Conservation (phyloP, 2,888 invertebrate species). For the Chaitophorus viminalis region DNA sequence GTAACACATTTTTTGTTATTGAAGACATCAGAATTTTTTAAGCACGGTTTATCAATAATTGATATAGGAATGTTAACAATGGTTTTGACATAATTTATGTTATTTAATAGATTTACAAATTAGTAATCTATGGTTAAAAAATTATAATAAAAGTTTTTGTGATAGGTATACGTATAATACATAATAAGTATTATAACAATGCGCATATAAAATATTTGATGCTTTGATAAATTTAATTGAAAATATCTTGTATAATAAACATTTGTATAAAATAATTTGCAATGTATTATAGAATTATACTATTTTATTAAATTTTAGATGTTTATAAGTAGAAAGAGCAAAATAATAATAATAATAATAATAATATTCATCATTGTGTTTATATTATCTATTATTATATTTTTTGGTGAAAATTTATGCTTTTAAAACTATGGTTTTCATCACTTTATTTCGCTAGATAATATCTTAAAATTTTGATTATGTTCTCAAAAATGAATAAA, state of each 20-base stretch:
- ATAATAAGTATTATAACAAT: neutral
- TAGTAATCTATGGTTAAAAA: too few relatives aligned
- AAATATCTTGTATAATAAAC: neutral
- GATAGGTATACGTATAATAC: too few relatives aligned
- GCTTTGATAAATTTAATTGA: neutral
- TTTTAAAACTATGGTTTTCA: neutral
- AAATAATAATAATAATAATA: too few relatives aligned
- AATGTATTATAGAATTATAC: constrained; percentile 18
- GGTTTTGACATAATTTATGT: too few relatives aligned
- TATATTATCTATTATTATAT: neutral
- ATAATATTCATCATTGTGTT: neutral
- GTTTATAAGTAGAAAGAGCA: neutral
- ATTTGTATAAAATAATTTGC: neutral
- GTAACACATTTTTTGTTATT: neutral
- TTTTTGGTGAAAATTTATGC: neutral
- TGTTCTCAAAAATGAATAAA: constrained; percentile 10
- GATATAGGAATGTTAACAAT: too few relatives aligned
- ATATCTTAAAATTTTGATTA: neutral
- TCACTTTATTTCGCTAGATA: neutral
- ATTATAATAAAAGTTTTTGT: neutral
- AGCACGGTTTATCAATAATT: neutral
- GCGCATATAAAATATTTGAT: neutral
- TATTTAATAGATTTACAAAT: too few relatives aligned
- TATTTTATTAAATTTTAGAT: neutral
- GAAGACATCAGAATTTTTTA: neutral